Conservation (phyloP, 2,888 invertebrate genomes). For the Zootermopsis nevadensis region DNA sequence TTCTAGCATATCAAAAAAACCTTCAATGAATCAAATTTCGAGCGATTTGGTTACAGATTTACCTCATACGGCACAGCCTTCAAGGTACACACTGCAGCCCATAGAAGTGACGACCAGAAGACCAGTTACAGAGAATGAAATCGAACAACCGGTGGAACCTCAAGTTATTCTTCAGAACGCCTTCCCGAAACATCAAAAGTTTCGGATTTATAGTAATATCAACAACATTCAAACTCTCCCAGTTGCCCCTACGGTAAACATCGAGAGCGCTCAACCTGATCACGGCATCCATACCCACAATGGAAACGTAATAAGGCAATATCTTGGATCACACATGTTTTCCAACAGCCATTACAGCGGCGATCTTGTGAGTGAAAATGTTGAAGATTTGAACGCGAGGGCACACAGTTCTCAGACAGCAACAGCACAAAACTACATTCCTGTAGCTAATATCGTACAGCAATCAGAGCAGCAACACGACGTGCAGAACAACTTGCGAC, state of each 20-base stretch:
- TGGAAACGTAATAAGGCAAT: background rate
- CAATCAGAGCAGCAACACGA: slow-evolving; percentile 5
- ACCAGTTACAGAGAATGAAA: background rate
- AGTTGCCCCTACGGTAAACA: background rate
- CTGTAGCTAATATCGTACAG: background rate
- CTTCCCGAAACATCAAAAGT: background rate
- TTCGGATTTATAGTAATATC: background rate
- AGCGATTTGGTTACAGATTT: background rate
- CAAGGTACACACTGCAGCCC: background rate
- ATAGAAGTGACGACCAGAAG: background rate
- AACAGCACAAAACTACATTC: background rate
- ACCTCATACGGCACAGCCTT: background rate
- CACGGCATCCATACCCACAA: background rate
- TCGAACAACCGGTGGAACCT: background rate
- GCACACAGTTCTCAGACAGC: background rate
- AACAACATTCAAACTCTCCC: background rate
- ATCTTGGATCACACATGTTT: background rate
- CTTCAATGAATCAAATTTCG: background rate
- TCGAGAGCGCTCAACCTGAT: background rate
- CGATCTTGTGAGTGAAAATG: background rate
- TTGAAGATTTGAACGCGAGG: background rate
- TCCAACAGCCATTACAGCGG: background rate
- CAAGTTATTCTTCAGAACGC: background rate
- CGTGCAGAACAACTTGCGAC: background rate
- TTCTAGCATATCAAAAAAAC: background rate